Conservation (phyloP, 2,113 vertebrate species). For the Atractosteus spatula region DNA sequence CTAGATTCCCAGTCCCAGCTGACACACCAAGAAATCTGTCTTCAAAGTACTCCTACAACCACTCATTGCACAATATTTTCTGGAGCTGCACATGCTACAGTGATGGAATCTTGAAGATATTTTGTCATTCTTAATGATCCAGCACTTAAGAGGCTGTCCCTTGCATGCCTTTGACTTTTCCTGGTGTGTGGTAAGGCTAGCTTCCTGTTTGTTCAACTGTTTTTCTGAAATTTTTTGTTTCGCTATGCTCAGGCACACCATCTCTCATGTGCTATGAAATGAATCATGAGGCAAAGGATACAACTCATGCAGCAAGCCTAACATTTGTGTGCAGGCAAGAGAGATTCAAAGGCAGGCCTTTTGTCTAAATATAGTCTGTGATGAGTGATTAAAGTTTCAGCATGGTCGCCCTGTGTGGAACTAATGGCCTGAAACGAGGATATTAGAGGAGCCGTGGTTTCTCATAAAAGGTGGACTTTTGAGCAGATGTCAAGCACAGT, state of each 20-base stretch:
- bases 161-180: background rate
- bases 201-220: slow-evolving; percentile 30
- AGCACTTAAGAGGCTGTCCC: too few species aligned
- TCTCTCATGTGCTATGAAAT: too few species aligned
- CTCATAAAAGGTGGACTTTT: background rate
- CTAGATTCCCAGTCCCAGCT: background rate
- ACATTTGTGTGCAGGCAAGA: too few species aligned
- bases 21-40: slow-evolving; percentile 1
- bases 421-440: slow-evolving; percentile 10
- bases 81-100: background rate
- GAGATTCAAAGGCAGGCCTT: too few species aligned
- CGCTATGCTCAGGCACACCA: too few species aligned
- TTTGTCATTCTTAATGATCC: too few species aligned
- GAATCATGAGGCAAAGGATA: too few species aligned
- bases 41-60: background rate
- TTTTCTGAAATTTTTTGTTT: slow-evolving; percentile 7
- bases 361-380: too few species aligned
- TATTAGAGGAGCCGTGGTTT: background rate
- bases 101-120: too few species aligned
- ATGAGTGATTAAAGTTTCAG: too few species aligned
- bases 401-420: background rate
- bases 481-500: slow-evolving; percentile 2
- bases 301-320: too few species aligned
- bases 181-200: slow-evolving; percentile 16
- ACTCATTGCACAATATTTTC: background rate